Base-by-base conservation (phyloP, 2,888 invertebrate species). In the Lampropteryx suffumata region DNA sequence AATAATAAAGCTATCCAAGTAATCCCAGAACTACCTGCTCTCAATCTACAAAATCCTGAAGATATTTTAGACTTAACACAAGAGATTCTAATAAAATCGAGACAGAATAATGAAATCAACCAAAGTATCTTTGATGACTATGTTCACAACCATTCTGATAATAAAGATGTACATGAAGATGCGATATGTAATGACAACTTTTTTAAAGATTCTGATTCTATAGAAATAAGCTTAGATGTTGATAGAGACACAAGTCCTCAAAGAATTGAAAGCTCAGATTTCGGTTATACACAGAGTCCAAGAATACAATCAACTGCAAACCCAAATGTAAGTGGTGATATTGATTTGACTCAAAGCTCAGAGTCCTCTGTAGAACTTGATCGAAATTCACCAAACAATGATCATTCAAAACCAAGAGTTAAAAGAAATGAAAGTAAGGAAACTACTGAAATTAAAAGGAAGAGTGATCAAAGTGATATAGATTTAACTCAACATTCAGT, bases 291-390 rank as follows among this genome's bases (percentile, higher is more conserved):
- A 26, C 70, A 29, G 12, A 37, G 14, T 39, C 28, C 21, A 35
- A 50, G 24, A 28, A 3, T 5, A 24, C 21, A 33, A 47, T 11
- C 12, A 7, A 42, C 17, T 24, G 6, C 28, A 12, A 40, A 52
- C 37, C n/a, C 27, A 28, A 21, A 29, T 37, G 28, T 37, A 11
- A 46, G 11, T n/a, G 14, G 45, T 41, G 57, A 75, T 44, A 71
- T 80, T 54, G 80, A 86, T 75, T 71, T 86, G 57, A 84, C 81
- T 28, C 82, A 85, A 68, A 64, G 59, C 51, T 70, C 74, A 27
- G 61, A 62, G 55, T 62, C 65, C 4, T 69, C 69, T 34, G 54
- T 57, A 45, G 62, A 64, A 45, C 37, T 10, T 36, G 45, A 11
- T 36, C 36, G 49, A 45, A 29, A 57, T 44, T 32, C 9, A 9